Percentiles rank a stretch among this genome's conserved stretches.
Evolutionary conservation across 2,888 invertebrate species (phyloP).

Genomic region (Melipona bicolor): DNA sequence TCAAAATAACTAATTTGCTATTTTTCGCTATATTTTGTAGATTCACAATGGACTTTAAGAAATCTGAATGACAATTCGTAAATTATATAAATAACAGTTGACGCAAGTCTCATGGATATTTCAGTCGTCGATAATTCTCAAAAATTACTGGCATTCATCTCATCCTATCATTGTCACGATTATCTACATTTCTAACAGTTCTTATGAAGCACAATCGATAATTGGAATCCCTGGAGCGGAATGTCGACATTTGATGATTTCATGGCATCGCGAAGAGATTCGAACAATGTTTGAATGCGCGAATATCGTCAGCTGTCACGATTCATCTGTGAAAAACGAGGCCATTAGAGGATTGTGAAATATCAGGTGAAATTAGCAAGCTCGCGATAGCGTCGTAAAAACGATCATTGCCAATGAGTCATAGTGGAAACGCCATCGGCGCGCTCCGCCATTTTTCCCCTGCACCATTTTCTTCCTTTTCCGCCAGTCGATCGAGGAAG

Average conservation of each 20-base stretch:
- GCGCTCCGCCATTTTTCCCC: slow-evolving; percentile 33
- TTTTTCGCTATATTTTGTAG: no score
- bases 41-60: no score
- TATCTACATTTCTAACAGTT: neutral
- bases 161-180: neutral
- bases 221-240: slow-evolving; percentile 5
- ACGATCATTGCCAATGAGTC: slow-evolving; percentile 52
- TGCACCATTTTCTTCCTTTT: slow-evolving; percentile 2
- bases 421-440: slow-evolving; percentile 29
- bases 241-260: slow-evolving; percentile 24
- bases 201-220: neutral
- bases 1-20: no score
- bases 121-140: no score
- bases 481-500: slow-evolving; percentile 14
- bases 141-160: neutral
- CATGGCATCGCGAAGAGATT: slow-evolving; percentile 13
- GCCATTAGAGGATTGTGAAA: slow-evolving; percentile 36
- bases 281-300: slow-evolving; percentile 20
- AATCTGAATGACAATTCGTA: no score
- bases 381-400: slow-evolving; percentile 28
- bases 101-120: no score
- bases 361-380: slow-evolving; percentile 53
- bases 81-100: no score
- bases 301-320: neutral
- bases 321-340: slow-evolving; percentile 41